Base-by-base conservation (phyloP, 2,797 vertebrate genomes). In the Glossophaga mutica region DNA sequence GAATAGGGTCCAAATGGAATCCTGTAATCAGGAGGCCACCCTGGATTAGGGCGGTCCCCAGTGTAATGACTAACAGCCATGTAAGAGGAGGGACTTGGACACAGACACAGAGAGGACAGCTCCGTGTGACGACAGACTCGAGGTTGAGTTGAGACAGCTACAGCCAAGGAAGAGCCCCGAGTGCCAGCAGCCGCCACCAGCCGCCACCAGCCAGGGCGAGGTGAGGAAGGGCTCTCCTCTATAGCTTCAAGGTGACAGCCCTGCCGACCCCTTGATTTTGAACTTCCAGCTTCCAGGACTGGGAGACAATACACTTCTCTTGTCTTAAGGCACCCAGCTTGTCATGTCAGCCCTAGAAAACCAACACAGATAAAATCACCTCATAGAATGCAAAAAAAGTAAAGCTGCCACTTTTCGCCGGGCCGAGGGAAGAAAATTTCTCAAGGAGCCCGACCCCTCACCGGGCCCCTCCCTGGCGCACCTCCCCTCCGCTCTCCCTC, bases 171-270 rank as follows among this genome's bases (percentile, higher is more conserved):
- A 18, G 11, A 5, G 22, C 21, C 12, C 2, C 2, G 26, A 1
- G 34, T 32, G 4, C 22, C 0, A 0, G 52, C 14, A 48, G 12
- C 44, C 2, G 1, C 18, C 11, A 0, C 44, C 14, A 48, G 12
- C 44, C 2, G 1, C 18, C 11, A 0, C 44, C 18, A 6, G 19
- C 14, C 42, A 24, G 24, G 37, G 67, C 34, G 57, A 15, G 15
- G 50, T 3, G 6, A 32, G 24, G 16, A 44, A 65, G n/a, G 37
- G 42, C 5, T 12, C 18, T 39, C 39, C 32, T 7, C 5, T 2
- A 12, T 14, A 24, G 26, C 26, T 29, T n/a, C 22, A 24, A 12
- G 67, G 44, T 22, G 16, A 62, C 0, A 1, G 68, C 26, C 44
- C 24, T 46, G 46, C 34, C 0, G 19, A 76, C 10, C 15, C 26